Base-by-base conservation (phyloP, 2,888 invertebrate species). In the Syrista parreyssii region DNA sequence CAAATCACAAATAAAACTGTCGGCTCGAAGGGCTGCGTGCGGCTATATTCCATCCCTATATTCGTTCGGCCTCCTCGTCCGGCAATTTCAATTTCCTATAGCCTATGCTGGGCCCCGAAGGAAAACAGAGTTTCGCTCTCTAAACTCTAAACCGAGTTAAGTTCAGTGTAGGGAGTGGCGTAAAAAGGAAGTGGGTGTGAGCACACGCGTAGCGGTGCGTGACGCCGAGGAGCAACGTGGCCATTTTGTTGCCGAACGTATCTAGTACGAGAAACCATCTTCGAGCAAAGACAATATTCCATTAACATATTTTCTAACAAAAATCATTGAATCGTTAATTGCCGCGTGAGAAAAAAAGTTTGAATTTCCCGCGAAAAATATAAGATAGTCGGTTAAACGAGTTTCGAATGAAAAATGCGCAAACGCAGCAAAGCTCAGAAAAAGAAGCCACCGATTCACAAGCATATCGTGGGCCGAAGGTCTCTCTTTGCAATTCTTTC, bases 101-200 rank as follows among this genome's bases (percentile, higher is more conserved):
- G 55, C 55, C 23, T 23, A 55, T 23, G 55, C 23, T 23, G 55
- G 74, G 34, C 74, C 35, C 34, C 34, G 74, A 74, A 40, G 35
- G 74, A 40, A 74, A 74, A 74, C 74, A 40, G 71, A 33, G 71
- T 71, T 34, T 34, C 74, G 74, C 74, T 32, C 74, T 15, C 34
- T 40, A 40, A 40, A 74, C 35, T 74, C 35, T 82, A 82, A 84
- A 82, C 84, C 84, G 79, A 81, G 84, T 82, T 83, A 79, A 81
- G 84, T 82, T 83, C 79, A 82, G 86, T 86, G 81, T 88, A 90
- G 91, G 91, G 91, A 91, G 91, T 91, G 91, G 91, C 90, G 85
- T 90, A 90, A 91, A 90, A 90, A 91, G 91, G 91, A 91, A 91
- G 91, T 91, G 91, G 91, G 91, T 91, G 91, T 90, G 91, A 90